A percentile compares a stretch with the other conserved stretches of the same genome.
Conservation (phyloP, 2,888 invertebrate species). For the Drosophila nigricruria region DNA sequence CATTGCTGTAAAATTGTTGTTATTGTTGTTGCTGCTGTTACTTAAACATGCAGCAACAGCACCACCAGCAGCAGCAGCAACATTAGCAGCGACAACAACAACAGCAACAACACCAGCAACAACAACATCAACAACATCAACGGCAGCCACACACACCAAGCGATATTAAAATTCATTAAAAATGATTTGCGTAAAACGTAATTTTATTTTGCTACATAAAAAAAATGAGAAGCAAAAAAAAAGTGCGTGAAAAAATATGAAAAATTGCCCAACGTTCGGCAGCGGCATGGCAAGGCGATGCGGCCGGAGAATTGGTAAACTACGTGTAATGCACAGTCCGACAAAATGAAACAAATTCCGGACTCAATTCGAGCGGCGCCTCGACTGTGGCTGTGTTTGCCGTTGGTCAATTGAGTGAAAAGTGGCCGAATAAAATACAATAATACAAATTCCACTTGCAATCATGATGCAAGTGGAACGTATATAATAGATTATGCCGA, state of each 20-base stretch:
- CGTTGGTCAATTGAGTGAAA: conserved; percentile 1
- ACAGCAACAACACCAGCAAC: conserved; percentile 5
- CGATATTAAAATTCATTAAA: conserved; percentile 80
- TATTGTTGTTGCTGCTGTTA: conserved; percentile 35
- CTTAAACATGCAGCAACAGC: conserved; percentile 43
- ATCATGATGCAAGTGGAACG: too few species aligned
- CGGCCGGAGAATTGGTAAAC: conserved; percentile 2
- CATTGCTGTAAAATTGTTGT: conserved; percentile 55
- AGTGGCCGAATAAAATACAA: background rate
- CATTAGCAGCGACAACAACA: conserved; percentile 32
- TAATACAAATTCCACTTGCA: background rate
- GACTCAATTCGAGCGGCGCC: conserved; percentile 1
- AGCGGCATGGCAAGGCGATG: background rate
- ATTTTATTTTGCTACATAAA: conserved; percentile 73
- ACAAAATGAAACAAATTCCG: conserved; percentile 43
- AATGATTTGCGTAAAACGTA: conserved; percentile 82
- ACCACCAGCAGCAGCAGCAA: conserved; percentile 21
- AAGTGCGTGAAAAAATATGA: conserved; percentile 27
- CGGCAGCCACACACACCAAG: conserved; percentile 24
- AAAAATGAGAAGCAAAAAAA: conserved; percentile 13
- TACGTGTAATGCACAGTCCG: conserved; percentile 41
- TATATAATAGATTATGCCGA: background rate
- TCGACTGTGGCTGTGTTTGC: background rate
- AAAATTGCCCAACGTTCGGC: conserved; percentile 10
- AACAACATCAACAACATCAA: conserved; percentile 25